Percentiles rank a stretch among this genome's conserved stretches.
Evolutionary conservation across 2,888 invertebrate genomes (phyloP).

Genomic region (Tenodera sinensis): DNA sequence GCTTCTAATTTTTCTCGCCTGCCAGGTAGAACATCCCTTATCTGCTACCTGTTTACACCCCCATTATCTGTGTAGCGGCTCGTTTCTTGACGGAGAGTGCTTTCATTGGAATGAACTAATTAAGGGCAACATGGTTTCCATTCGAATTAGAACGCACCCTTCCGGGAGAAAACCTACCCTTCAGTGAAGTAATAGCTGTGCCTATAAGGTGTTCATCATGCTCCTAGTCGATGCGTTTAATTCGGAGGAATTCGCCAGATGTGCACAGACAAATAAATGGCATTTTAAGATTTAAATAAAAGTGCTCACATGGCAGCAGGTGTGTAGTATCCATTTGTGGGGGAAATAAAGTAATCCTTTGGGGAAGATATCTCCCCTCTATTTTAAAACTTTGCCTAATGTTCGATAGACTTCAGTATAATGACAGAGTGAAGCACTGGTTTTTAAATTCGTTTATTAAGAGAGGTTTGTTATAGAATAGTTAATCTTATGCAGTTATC

Average conservation of each 20-base stretch:
- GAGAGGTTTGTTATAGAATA: no score
- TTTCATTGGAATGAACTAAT: constrained; percentile 13
- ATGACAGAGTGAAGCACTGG: no score
- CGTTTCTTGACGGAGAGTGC: not conserved
- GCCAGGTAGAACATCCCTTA: not conserved
- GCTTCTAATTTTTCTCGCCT: not conserved
- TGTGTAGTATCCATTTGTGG: not conserved
- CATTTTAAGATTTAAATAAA: no score
- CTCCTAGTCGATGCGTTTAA: no score
- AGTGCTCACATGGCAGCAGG: no score
- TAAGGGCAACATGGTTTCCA: constrained; percentile 20
- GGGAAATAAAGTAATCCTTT: not conserved
- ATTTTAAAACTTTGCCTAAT: not conserved
- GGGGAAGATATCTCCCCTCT: not conserved
- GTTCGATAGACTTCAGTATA: no score
- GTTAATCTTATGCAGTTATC: no score
- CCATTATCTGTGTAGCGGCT: not conserved
- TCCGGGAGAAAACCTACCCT: not conserved
- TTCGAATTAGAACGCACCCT: constrained; percentile 18
- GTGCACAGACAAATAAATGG: no score
- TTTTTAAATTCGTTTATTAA: no score
- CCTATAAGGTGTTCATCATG: not conserved
- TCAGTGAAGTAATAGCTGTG: not conserved
- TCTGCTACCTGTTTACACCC: not conserved
- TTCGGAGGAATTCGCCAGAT: no score